These are phyloP conservation scores for Nesogale talazaci DNA, from an alignment of 2,113 vertebrate species.

Conservation along the genomic window DNA sequence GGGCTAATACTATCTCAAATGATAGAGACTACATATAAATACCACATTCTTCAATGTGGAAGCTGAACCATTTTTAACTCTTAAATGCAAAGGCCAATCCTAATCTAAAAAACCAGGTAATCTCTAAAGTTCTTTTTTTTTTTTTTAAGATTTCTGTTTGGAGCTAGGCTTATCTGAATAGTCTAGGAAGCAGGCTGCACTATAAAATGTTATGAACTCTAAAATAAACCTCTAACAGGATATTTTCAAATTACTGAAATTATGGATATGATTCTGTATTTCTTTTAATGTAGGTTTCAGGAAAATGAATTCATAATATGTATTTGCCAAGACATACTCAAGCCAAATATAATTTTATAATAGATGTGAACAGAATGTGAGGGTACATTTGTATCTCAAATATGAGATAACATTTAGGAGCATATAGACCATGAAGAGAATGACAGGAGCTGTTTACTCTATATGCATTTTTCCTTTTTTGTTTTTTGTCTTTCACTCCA, in stretches of 20 bases:
- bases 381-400: not conserved
- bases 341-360: not conserved
- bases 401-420: not conserved
- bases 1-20: no score
- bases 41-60: no score
- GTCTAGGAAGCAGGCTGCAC: not conserved
- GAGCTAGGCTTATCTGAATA: not conserved
- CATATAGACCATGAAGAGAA: not conserved
- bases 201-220: not conserved
- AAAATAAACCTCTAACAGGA: constrained; percentile 14
- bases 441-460: not conserved
- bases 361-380: not conserved
- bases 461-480: not conserved
- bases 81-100: not conserved
- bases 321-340: not conserved
- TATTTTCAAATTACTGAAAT: not conserved
- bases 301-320: not conserved
- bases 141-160: not conserved
- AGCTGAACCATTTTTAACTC: not conserved
- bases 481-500: not conserved
- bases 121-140: no score
- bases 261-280: not conserved
- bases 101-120: not conserved
- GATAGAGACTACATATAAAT: no score
- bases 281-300: not conserved